Conservation (phyloP, 2,888 invertebrate genomes). For the Monoplex corrugatus region DNA sequence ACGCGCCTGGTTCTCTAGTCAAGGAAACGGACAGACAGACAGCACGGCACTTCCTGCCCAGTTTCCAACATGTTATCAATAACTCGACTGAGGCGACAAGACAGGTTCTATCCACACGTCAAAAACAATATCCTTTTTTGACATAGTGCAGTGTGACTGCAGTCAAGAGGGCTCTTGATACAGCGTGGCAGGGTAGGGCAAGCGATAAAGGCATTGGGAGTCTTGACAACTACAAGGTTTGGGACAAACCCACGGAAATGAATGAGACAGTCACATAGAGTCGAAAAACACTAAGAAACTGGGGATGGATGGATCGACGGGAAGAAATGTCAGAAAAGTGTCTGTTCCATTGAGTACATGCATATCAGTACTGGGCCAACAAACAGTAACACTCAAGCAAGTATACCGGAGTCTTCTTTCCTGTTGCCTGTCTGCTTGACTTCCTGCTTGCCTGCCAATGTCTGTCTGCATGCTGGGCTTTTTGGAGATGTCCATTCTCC, state of each 20-base stretch:
- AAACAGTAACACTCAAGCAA: conserved; percentile 54
- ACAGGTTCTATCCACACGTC: neutral
- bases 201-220: conserved; percentile 5
- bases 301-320: no score
- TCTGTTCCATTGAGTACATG: neutral
- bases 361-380: conserved; percentile 59
- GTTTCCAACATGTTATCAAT: neutral
- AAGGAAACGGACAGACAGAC: no score
- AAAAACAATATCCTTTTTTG: neutral
- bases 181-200: neutral
- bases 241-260: neutral
- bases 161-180: neutral
- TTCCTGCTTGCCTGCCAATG: no score
- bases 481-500: neutral
- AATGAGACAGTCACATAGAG: no score
- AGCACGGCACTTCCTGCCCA: no score
- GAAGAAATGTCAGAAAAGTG: neutral
- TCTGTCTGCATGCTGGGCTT: no score
- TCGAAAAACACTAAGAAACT: no score
- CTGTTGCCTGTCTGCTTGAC: no score
- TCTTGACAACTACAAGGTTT: neutral
- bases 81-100: conserved; percentile 21
- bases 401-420: neutral
- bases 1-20: no score
- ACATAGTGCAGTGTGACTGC: no score